Conservation (phyloP, 2,113 vertebrate genomes). For the Columbina picui region DNA sequence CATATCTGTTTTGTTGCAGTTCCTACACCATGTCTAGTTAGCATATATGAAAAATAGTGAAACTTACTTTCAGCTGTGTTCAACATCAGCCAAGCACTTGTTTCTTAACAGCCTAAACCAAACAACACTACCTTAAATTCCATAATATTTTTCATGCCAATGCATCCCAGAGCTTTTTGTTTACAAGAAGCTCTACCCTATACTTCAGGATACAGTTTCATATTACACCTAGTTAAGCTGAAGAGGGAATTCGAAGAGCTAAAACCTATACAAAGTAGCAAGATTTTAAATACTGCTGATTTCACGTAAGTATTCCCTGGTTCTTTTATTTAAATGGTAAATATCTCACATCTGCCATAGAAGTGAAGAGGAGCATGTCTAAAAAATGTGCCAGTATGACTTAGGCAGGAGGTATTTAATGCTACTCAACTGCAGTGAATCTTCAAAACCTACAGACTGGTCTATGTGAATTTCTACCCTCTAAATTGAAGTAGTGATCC, state of each 20-base stretch:
- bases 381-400: not conserved
- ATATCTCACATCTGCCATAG: fast-evolving
- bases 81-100: not conserved
- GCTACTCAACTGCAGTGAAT: not conserved
- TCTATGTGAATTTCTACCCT: not conserved
- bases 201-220: not conserved
- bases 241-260: not conserved
- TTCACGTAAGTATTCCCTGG: not conserved
- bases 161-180: not conserved
- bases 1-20: not conserved
- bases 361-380: not conserved
- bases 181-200: not conserved
- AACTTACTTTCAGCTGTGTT: not conserved
- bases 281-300: not conserved
- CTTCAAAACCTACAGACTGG: not conserved
- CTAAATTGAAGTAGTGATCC: not conserved
- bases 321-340: not conserved
- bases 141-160: not conserved
- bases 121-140: not conserved
- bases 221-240: not conserved
- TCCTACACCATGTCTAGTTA: not conserved
- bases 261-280: not conserved
- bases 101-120: not conserved
- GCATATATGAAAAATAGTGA: not conserved
- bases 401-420: not conserved